Base-by-base conservation (phyloP, 2,888 invertebrate species). In the Clanis bilineata region DNA sequence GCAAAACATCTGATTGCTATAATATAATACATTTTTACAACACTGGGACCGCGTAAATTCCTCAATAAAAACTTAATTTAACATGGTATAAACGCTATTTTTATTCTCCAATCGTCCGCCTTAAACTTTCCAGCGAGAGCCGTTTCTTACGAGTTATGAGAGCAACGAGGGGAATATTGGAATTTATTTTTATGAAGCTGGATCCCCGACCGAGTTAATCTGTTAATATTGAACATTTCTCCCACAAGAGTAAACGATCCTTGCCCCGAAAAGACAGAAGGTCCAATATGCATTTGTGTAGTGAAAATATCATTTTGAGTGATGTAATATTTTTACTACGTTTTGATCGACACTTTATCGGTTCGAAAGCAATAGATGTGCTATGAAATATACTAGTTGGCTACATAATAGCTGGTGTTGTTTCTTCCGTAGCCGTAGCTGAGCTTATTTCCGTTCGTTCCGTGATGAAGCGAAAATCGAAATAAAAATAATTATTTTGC, bases 171-270 rank as follows among this genome's bases (percentile, higher is more conserved):
- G 82, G 83, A 83, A 85, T 86, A 86, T 86, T 85, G 84, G 86
- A 85, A 86, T 85, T 85, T 86, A 86, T 86, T 86, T 86, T 86
- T 86, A 86, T 85, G 85, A 85, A 85, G 83, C 83, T 68, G 73
- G 80, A 81, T 82, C 80, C 81, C 82, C 84, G 72, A 81, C 82
- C 80, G 80, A 85, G 86, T 83, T 86, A 86, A 86, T 86, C 86
- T 86, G 86, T 86, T 89, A 87, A 89, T 88, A 89, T 88, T 88
- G 86, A 83, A 83, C 83, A 85, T 86, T 86, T 79, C 77, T 74
- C 77, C 82, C 80, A 73, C 80, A 78, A 79, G 80, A 81, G 79
- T 80, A 77, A 83, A 81, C 80, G 79, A 72, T 73, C 72, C 72
- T 51, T 51, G 72, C 64, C 62, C 22, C 38, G 44, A 43, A 39